phyloP scores from a whole-genome alignment of 2,797 vertebrate genomes.

The Leontopithecus rosalia region DNA sequence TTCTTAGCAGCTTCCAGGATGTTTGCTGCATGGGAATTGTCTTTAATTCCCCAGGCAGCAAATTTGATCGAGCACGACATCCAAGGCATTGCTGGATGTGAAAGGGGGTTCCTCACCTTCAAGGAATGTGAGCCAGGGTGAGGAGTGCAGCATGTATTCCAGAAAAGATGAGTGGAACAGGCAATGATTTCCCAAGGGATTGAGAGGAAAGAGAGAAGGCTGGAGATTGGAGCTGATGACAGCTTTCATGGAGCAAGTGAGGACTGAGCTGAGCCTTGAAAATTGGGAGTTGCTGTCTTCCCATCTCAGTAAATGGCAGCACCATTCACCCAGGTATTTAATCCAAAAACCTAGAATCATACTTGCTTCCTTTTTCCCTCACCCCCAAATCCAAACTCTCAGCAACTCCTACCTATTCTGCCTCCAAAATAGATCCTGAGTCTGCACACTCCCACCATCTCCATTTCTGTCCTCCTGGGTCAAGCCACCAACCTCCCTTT shows the following conservation, averaged over 20 bases:
- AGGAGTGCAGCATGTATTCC: not conserved
- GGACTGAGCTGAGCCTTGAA: not conserved
- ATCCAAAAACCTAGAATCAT: not conserved
- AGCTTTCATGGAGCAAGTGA: not conserved
- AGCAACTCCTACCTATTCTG: not conserved
- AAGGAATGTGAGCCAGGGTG: not conserved
- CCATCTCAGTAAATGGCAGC: not conserved
- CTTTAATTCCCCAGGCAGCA: not conserved
- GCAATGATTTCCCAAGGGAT: not conserved
- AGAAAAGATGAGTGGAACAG: not conserved
- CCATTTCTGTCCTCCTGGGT: not conserved
- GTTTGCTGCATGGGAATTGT: not conserved
- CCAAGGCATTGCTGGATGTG: not conserved
- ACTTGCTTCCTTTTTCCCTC: not conserved
- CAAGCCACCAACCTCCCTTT: not conserved
- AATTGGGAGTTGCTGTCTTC: not conserved
- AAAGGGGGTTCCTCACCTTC: not conserved
- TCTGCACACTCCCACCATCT: not conserved
- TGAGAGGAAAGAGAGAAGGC: not conserved
- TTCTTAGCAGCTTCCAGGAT: slow-evolving; percentile 22
- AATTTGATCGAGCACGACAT: no score
- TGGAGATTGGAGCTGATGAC: not conserved
- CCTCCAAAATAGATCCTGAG: not conserved
- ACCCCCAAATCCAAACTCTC: not conserved
- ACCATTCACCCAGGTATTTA: not conserved